Evolutionary conservation across 2,113 vertebrate species (phyloP), one percentile per base, ranked within the genome.

Genomic region (Hypanus sabinus): DNA sequence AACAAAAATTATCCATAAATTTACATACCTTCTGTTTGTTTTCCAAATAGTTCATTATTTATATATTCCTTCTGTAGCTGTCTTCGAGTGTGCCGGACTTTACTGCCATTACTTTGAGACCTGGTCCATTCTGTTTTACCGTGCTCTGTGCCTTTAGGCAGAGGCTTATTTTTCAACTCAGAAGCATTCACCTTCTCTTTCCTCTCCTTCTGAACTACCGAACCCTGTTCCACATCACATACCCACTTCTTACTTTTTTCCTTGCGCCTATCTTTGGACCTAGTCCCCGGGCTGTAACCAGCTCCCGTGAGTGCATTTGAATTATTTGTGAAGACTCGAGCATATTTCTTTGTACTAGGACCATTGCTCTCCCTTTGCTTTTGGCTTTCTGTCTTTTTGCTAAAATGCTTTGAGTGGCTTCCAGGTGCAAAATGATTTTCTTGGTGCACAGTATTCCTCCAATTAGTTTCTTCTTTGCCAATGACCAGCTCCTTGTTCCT

Each of bases 211-310:
- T 57, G 96, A 96, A 95, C 95, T 95, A 70, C 24, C 55, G 68
- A 93, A 93, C 94, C 94, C 57, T n/a, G 94, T 70, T 96, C 95
- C 94, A 96, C 97, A 94, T 98, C 97, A 70, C 96, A 95, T 0
- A 96, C 81, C 96, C 97, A 96, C 88, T 97, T 97, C 94, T 96
- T 97, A 55, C 94, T 94, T 33, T 97, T 97, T 81, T 98, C 98
- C 95, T 95, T 98, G 0, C 97, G 97, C 65, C 81, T 96, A 94
- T 97, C 97, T 94, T 94, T 96, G 94, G 96, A 94, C 94, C 97
- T 97, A 94, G 96, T 94, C 5, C 96, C 96, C 5, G 96, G 96
- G 94, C 94, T 95, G n/a, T 95, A 95, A 94, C 94, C 68, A 94
- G 95, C 95, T 77, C 96, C 97, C 95, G 96, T 97, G 94, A 97